Evolutionary conservation across 2,797 vertebrate species (phyloP).

Genomic region (Smutsia temminckii): DNA sequence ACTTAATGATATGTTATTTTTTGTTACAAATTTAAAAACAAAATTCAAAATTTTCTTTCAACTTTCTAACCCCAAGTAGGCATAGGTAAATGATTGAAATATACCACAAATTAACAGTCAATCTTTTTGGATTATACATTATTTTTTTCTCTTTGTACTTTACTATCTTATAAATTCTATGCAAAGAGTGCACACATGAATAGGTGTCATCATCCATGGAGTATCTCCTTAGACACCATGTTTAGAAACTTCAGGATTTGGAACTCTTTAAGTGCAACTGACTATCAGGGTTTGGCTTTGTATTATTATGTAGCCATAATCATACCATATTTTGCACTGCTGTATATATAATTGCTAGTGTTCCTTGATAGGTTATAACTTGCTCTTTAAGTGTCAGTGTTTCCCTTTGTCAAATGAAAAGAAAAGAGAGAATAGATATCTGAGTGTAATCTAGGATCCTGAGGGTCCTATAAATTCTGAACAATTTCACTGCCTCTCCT

Average conservation of each 20-base stretch:
- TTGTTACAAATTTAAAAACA: background rate
- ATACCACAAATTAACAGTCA: background rate
- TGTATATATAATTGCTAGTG: background rate
- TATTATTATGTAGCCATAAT: background rate
- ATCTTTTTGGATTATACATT: background rate
- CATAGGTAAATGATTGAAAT: background rate
- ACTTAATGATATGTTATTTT: constrained; percentile 1
- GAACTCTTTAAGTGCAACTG: background rate
- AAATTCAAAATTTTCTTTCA: background rate
- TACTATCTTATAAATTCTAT: background rate
- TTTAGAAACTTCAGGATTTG: background rate
- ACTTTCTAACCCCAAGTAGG: background rate
- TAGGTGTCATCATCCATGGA: too few relatives aligned
- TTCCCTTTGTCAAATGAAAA: background rate
- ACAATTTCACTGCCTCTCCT: background rate
- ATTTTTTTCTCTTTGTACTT: background rate
- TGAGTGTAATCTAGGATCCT: background rate
- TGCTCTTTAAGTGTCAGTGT: background rate
- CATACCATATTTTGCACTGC: background rate
- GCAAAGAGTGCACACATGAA: background rate
- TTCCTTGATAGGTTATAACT: background rate
- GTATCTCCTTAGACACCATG: background rate
- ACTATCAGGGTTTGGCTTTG: background rate
- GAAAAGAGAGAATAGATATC: background rate
- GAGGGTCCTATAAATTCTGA: background rate